Percentiles rank a stretch among this genome's conserved stretches.
Conservation (phyloP, 2,888 invertebrate genomes). For the Lasioglossum figueresi region DNA sequence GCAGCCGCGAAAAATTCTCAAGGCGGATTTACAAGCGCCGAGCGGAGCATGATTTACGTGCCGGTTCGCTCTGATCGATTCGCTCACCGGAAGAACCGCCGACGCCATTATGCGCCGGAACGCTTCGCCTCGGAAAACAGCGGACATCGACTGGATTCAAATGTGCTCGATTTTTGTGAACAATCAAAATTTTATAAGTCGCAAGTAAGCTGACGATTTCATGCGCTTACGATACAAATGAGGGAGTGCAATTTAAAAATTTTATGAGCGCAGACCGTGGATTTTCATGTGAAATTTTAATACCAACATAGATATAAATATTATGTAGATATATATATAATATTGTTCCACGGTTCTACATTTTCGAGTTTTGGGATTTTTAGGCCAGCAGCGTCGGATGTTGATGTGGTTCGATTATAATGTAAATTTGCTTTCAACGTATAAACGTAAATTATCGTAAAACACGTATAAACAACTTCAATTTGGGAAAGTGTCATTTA, state of each 20-base stretch:
- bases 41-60: constrained; percentile 58
- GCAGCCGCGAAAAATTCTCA: constrained; percentile 51
- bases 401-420: not conserved
- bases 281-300: not conserved
- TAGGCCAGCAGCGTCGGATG: not conserved
- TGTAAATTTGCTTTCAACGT: not conserved
- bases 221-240: not conserved
- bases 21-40: constrained; percentile 56
- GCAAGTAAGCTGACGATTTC: not conserved
- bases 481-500: constrained; percentile 18
- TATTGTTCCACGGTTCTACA: not conserved
- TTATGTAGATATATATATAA: not conserved
- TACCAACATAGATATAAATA: not conserved
- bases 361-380: not conserved
- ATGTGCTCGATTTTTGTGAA: not conserved
- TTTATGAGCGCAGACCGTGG: not conserved
- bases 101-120: not conserved
- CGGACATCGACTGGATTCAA: not conserved
- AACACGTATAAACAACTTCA: not conserved
- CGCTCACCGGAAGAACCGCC: constrained; percentile 20
- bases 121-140: not conserved
- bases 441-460: not conserved
- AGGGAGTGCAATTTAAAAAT: not conserved
- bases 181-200: not conserved
- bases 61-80: constrained; percentile 46